These are phyloP conservation scores for Microctonus hyperodae DNA, from an alignment of 2,888 invertebrate genomes.

Conservation along the genomic window DNA sequence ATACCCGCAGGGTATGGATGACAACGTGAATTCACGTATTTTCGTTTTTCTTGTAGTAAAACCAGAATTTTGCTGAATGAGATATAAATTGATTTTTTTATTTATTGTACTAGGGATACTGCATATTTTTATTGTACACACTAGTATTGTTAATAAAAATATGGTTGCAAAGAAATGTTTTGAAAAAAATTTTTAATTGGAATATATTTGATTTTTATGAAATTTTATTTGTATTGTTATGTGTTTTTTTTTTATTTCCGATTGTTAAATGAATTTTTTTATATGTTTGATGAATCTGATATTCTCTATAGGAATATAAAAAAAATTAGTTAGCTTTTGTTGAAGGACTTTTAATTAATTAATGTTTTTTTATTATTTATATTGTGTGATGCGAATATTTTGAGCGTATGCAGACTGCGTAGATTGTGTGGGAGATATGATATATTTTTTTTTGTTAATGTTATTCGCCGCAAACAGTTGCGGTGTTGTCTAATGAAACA, in stretches of 20 bases:
- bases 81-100: slow-evolving; percentile 4
- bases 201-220: no score
- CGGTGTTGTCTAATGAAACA: slow-evolving; percentile 9
- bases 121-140: neutral
- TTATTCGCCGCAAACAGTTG: no score
- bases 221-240: neutral
- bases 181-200: neutral
- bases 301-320: no score
- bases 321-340: no score
- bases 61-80: no score
- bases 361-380: neutral
- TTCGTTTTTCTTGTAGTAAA: neutral
- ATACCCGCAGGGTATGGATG: neutral
- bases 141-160: neutral
- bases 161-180: neutral
- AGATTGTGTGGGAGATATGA: no score
- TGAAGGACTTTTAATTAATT: neutral
- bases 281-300: no score
- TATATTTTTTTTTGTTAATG: no score
- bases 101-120: neutral
- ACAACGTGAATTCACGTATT: neutral
- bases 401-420: no score
- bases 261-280: no score
- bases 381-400: no score
- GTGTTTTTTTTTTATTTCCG: neutral